phyloP scores from a whole-genome alignment of 2,113 vertebrate genomes.

The Vicugna pacos region DNA sequence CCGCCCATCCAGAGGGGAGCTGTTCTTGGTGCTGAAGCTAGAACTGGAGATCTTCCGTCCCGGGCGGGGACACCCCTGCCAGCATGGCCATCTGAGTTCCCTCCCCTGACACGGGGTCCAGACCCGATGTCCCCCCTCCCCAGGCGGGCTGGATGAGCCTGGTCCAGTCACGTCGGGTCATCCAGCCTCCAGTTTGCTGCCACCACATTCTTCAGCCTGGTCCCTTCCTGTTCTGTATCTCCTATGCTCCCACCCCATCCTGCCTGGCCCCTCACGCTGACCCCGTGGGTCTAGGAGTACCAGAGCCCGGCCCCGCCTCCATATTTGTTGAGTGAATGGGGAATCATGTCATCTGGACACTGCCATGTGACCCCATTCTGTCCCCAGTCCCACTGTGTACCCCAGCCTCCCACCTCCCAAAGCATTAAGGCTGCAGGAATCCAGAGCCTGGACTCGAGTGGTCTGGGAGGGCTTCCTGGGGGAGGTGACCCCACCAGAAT shows the following conservation, averaged over 20 bases:
- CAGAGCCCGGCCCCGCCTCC: neutral
- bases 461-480: conserved; percentile 8
- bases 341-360: neutral
- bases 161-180: fast-evolving
- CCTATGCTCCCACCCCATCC: neutral
- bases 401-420: fast-evolving
- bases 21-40: neutral
- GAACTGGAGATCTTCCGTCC: neutral
- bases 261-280: neutral
- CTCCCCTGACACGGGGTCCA: neutral
- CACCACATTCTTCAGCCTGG: fast-evolving
- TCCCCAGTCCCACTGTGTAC: fast-evolving
- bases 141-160: fast-evolving
- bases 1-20: neutral
- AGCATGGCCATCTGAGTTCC: neutral
- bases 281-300: neutral
- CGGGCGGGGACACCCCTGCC: no score
- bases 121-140: fast-evolving
- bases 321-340: fast-evolving
- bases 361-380: neutral
- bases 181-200: no score
- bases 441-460: fast-evolving
- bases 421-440: neutral
- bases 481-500: neutral
- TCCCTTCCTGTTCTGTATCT: neutral